A percentile compares a stretch with the other conserved stretches of the same genome.
Evolutionary conservation across 1,140 invertebrate species (phyloP).

Genomic region (Leptinotarsa defecta): DNA sequence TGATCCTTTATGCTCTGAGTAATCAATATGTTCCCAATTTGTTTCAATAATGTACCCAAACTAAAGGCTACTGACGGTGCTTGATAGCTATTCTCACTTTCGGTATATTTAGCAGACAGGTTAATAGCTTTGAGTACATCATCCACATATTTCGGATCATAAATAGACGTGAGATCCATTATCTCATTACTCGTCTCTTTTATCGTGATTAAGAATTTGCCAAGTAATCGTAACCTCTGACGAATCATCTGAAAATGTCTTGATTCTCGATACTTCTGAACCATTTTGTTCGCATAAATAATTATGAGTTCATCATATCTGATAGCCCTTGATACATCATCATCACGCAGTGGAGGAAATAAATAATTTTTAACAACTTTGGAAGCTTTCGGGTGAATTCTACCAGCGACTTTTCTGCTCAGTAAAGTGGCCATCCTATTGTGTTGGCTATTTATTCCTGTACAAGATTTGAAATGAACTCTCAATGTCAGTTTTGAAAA

Average conservation of each 20-base stretch:
- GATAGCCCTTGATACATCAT: neutral
- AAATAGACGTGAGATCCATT: conserved; percentile 24
- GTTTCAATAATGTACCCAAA: conserved; percentile 18
- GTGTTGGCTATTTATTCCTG: conserved; percentile 10
- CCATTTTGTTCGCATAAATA: conserved; percentile 27
- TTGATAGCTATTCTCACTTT: conserved; percentile 5
- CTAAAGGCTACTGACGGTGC: conserved; percentile 11
- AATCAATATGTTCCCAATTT: conserved; percentile 12
- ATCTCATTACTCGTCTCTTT: conserved; percentile 5
- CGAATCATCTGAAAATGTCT: conserved; percentile 26
- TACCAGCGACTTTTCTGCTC: conserved; percentile 1
- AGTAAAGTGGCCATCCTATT: neutral
- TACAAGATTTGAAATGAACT: conserved; percentile 13
- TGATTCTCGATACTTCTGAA: conserved; percentile 18
- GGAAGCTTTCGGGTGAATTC: neutral
- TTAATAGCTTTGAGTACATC: conserved; percentile 8
- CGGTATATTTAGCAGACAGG: neutral
- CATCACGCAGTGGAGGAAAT: conserved; percentile 17
- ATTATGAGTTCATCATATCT: conserved; percentile 7
- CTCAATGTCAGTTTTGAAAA: conserved; percentile 20
- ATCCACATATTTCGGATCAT: conserved; percentile 25
- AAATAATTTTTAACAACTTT: conserved; percentile 5
- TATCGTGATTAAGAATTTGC: conserved; percentile 13
- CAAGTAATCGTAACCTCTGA: conserved; percentile 13
- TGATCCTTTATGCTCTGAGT: conserved; percentile 14